These are phyloP conservation scores for Tholera decimalis DNA, from an alignment of 2,888 invertebrate genomes.

Conservation along the genomic window DNA sequence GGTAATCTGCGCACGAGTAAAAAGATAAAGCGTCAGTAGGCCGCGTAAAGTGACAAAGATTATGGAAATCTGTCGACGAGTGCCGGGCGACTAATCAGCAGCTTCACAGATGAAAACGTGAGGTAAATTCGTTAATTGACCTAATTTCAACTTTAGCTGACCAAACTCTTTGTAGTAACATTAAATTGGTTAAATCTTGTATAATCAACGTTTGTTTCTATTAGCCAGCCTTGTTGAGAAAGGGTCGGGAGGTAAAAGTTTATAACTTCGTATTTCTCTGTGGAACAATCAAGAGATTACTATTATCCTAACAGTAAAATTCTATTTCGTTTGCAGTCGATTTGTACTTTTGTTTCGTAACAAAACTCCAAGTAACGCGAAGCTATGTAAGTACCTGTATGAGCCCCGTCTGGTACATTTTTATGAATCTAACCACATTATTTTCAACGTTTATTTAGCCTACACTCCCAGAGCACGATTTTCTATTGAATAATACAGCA, in stretches of 20 bases:
- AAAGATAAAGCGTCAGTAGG: conserved; percentile 52
- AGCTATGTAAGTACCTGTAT: not conserved
- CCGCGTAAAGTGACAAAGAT: conserved; percentile 61
- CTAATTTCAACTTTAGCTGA: conserved; percentile 60
- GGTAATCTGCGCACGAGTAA: conserved; percentile 54
- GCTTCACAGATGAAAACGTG: conserved; percentile 27
- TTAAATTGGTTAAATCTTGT: conserved; percentile 54
- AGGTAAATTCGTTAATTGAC: conserved; percentile 64
- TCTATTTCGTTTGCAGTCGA: not conserved
- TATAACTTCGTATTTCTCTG: conserved; percentile 17
- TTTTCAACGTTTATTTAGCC: conserved; percentile 20
- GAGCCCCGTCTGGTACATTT: not conserved
- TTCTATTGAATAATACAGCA: conserved; percentile 17
- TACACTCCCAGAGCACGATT: conserved; percentile 2
- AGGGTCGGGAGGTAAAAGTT: conserved; percentile 31
- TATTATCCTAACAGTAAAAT: conserved; percentile 5
- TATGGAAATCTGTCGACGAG: conserved; percentile 64
- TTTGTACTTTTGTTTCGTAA: not conserved
- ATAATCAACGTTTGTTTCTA: conserved; percentile 30
- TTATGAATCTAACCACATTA: conserved; percentile 7
- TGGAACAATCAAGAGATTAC: conserved; percentile 19
- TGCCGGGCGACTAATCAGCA: conserved; percentile 58
- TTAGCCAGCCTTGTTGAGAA: conserved; percentile 22
- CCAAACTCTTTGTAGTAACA: conserved; percentile 58
- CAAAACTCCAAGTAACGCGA: not conserved